Conservation (phyloP, 2,888 invertebrate genomes). For the Geophilus truncorum region DNA sequence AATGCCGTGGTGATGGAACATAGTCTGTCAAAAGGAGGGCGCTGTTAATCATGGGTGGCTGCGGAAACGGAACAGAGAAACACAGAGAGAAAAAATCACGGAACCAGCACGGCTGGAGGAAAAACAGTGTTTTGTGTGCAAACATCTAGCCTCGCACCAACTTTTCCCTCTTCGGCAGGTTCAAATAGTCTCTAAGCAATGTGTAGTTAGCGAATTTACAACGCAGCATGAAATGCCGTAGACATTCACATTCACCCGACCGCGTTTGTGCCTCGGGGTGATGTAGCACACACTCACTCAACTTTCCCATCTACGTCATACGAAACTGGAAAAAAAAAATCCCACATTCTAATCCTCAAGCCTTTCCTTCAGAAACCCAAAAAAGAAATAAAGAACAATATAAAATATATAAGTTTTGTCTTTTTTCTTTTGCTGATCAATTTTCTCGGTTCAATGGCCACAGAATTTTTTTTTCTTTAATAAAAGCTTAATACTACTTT, state of each 20-base stretch:
- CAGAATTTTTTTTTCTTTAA: not conserved
- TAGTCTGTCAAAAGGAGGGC: slow-evolving; percentile 32
- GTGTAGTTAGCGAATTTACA: not conserved
- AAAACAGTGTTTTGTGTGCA: not conserved
- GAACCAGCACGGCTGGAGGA: not conserved
- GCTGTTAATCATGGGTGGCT: slow-evolving; percentile 32
- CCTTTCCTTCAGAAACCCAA: not conserved
- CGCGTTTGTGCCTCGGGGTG: slow-evolving; percentile 9
- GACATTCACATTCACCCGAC: slow-evolving; percentile 5
- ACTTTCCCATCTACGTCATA: slow-evolving; percentile 10
- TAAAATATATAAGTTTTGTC: not conserved
- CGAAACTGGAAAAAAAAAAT: slow-evolving; percentile 9
- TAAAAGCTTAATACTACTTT: not conserved
- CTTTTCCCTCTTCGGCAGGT: not conserved
- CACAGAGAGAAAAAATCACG: not conserved
- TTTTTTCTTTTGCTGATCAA: not conserved
- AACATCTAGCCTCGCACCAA: not conserved
- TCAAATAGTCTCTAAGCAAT: not conserved
- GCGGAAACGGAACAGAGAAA: not conserved
- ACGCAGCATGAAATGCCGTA: not conserved
- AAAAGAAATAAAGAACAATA: not conserved
- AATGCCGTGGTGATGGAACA: slow-evolving; percentile 33
- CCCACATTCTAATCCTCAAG: not conserved
- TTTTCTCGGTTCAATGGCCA: not conserved
- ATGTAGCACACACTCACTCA: slow-evolving; percentile 15